A percentile compares a stretch with the other conserved stretches of the same genome.
Conservation (phyloP, 2,888 invertebrate genomes). For the Plebejus melissa region DNA sequence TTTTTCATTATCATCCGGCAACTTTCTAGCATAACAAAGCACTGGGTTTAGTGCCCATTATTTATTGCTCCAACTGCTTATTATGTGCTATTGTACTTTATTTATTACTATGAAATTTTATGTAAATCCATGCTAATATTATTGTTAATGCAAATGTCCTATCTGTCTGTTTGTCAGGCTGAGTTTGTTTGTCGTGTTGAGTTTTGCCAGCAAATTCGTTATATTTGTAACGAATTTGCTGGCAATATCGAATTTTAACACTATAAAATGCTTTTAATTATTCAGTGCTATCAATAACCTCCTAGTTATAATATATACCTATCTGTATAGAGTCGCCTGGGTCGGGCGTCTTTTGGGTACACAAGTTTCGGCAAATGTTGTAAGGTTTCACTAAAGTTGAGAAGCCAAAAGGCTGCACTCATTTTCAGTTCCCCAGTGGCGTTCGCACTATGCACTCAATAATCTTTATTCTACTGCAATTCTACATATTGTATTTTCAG, state of each 20-base stretch:
- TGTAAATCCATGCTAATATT: background rate
- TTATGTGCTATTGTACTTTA: background rate
- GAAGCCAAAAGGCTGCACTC: background rate
- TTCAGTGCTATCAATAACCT: background rate
- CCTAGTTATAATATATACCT: too few relatives aligned
- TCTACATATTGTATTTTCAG: too few relatives aligned
- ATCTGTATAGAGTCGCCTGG: background rate
- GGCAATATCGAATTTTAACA: background rate
- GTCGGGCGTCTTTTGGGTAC: background rate
- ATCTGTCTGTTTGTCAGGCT: background rate
- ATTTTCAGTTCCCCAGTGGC: background rate
- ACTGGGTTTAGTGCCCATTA: conserved; percentile 23
- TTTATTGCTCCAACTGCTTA: conserved; percentile 21
- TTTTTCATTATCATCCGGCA: conserved; percentile 29
- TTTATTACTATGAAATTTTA: conserved; percentile 11
- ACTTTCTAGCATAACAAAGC: conserved; percentile 28
- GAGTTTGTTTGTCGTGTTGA: too few relatives aligned
- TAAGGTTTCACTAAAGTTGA: background rate
- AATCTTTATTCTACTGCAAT: too few relatives aligned
- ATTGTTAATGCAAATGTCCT: background rate
- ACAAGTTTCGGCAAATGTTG: background rate
- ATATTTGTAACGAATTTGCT: too few relatives aligned
- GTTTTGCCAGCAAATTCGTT: too few relatives aligned
- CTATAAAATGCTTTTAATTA: too few relatives aligned
- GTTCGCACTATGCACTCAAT: background rate